Base-by-base conservation (phyloP, 2,888 invertebrate species). In the Mongoloraphidia duomilia region DNA sequence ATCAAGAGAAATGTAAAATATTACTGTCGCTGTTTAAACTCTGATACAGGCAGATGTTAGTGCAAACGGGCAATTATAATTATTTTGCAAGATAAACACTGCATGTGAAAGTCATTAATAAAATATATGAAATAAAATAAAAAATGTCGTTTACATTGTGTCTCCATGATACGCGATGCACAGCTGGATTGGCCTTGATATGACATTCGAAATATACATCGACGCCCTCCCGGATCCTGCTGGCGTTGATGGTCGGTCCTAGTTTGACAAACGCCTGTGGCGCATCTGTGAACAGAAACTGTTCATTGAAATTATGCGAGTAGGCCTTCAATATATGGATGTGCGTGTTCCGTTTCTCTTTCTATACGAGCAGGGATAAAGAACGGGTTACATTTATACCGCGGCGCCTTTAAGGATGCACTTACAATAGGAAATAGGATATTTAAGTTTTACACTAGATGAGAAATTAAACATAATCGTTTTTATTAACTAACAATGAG, bases 171-270 rank as follows among this genome's bases (percentile, higher is more conserved):
- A 82, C 79, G 63, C 77, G 76, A 59, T 77, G 74, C 55, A 79
- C 82, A 81, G 81, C 81, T 4, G 86, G 86, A 67, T 86, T 86
- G 6, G 86, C 83, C 56, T 78, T 78, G 55, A 87, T 79, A 62
- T 80, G 79, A 67, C 87, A 87, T 67, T 87, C 86, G 59, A 87
- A 77, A 65, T 85, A 86, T 37, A 87, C 85, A 60, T 87, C 87
- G 36, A 82, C 82, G 1, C 85, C 86, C 65, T 87, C 87, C 54
- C 82, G 79, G 56, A 88, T 84, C 59, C 80, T 79, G 49, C 73
- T 75, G 13, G 81, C 79, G 59, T 85, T 81, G 53, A 86, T 66
- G 55, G 81, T 84, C 50, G 82, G 82, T 33, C 86, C 86, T 35
- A 87, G 69, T 55, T 80, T 80, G 59, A 87, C 64, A 35, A 75